These are phyloP conservation scores for Machimus atricapillus DNA, from an alignment of 2,888 invertebrate species.

Conservation along the genomic window DNA sequence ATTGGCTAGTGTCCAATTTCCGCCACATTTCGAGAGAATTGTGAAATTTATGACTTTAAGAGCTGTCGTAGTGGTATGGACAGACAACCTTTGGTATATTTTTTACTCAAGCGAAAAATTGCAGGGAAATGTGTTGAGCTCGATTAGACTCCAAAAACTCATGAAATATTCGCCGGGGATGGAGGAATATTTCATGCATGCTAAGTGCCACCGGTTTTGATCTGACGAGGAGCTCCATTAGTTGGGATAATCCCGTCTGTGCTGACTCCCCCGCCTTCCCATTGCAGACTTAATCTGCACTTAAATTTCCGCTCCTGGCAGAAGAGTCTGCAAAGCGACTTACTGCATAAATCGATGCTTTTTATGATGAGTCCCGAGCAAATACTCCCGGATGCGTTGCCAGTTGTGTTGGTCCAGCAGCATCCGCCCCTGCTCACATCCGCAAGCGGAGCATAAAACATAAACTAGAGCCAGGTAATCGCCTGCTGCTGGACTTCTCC, in stretches of 20 bases:
- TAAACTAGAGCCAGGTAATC: neutral
- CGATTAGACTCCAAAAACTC: neutral
- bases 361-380: neutral
- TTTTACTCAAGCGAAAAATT: neutral
- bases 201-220: neutral
- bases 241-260: neutral
- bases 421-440: neutral
- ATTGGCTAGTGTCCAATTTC: constrained; percentile 7
- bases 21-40: neutral
- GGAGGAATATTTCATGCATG: neutral
- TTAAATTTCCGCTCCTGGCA: neutral
- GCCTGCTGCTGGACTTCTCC: neutral
- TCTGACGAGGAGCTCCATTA: neutral
- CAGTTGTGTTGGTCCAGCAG: neutral
- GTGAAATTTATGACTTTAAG: neutral
- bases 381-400: neutral
- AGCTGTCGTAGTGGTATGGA: too few species aligned
- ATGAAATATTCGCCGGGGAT: neutral
- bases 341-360: neutral
- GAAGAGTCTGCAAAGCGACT: neutral
- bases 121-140: neutral
- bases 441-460: neutral
- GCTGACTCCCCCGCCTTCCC: neutral
- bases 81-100: neutral
- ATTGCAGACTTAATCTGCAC: neutral